These are phyloP conservation scores for Tenualosa thibaudeaui DNA, from an alignment of 2,797 vertebrate genomes.

Conservation along the genomic window DNA sequence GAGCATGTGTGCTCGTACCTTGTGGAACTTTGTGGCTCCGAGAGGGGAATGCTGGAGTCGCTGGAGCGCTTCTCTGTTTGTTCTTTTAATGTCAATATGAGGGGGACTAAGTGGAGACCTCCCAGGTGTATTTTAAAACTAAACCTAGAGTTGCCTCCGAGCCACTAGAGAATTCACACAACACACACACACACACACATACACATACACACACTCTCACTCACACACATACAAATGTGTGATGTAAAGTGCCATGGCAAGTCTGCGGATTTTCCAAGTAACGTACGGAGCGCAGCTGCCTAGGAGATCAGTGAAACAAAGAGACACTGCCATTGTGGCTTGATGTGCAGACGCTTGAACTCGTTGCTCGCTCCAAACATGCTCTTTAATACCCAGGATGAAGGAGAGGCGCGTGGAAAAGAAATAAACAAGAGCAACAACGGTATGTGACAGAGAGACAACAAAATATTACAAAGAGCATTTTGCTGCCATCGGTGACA, in stretches of 20 bases:
- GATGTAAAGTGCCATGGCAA: constrained; percentile 35
- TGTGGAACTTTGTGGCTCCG: neutral
- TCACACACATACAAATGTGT: constrained; percentile 1
- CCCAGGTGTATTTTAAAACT: constrained; percentile 42
- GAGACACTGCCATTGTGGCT: constrained; percentile 52
- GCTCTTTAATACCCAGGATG: constrained; percentile 70
- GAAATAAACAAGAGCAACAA: constrained; percentile 36
- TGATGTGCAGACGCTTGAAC: constrained; percentile 59
- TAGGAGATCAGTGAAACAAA: constrained; percentile 66
- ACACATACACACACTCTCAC: constrained; percentile 7
- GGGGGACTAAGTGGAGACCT: constrained; percentile 53
- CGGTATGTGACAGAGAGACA: constrained; percentile 67
- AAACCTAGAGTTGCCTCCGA: constrained; percentile 31
- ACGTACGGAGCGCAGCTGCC: constrained; percentile 27
- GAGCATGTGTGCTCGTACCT: constrained; percentile 9
- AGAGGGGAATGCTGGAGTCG: neutral
- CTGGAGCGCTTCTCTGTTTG: constrained; percentile 41
- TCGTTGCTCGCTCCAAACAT: constrained; percentile 53
- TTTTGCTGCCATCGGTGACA: constrained; percentile 63
- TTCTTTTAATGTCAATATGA: constrained; percentile 61
- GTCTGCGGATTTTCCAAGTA: constrained; percentile 38
- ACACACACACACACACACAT: neutral
- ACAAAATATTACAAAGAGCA: constrained; percentile 62
- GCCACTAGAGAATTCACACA: constrained; percentile 29
- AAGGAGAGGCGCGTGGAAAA: constrained; percentile 39